phyloP scores from a whole-genome alignment of 2,113 vertebrate species.

The Eupsittula cactorum region DNA sequence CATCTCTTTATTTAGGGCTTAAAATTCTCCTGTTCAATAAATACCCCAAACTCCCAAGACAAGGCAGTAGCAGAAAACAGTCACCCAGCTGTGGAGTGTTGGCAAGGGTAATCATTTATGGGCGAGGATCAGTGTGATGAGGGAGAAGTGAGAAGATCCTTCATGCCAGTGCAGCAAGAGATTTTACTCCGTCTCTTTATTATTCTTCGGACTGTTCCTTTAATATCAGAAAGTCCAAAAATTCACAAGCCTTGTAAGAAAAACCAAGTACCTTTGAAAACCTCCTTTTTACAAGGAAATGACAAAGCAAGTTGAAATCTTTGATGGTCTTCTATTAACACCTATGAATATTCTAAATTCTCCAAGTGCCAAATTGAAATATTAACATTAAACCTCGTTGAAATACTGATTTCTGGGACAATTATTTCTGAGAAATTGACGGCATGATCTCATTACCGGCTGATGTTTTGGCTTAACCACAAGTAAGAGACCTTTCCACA shows the following conservation, averaged over 20 bases:
- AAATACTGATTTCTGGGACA: neutral
- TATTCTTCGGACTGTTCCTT: neutral
- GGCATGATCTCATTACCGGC: neutral
- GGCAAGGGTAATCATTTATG: neutral
- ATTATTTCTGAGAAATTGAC: neutral
- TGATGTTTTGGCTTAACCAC: neutral
- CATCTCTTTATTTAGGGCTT: neutral
- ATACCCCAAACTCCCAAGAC: neutral
- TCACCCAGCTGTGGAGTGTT: neutral
- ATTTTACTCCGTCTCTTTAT: neutral
- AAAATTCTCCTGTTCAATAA: neutral
- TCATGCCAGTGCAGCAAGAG: neutral
- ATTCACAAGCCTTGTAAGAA: neutral
- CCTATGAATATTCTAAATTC: neutral
- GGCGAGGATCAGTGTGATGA: neutral
- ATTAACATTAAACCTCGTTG: neutral
- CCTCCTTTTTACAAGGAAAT: neutral
- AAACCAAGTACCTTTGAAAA: neutral
- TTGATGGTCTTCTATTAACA: neutral
- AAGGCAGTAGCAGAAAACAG: neutral
- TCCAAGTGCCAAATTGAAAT: neutral
- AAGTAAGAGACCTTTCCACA: constrained; percentile 14
- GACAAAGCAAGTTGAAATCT: neutral
- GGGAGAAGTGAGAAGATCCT: neutral
- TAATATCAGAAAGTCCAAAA: neutral